A percentile compares a stretch with the other conserved stretches of the same genome.
These are phyloP conservation scores for Andrena cerasifolii DNA, from an alignment of 1,140 invertebrate genomes.

Conservation along the genomic window DNA sequence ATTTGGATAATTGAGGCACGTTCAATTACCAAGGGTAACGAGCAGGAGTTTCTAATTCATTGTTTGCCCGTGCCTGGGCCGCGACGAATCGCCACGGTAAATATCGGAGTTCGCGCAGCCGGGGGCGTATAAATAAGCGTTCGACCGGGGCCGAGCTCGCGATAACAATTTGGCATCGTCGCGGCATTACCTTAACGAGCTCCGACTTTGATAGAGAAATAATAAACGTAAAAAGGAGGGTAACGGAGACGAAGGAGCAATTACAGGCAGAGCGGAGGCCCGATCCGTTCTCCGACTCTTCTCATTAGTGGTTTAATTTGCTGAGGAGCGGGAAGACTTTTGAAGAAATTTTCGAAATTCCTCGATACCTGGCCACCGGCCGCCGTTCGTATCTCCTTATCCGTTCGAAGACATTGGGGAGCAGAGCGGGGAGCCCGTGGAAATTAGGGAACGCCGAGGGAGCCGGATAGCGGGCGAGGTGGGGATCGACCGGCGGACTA, in stretches of 20 bases:
- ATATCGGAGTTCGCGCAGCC: no score
- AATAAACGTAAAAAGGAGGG: background rate
- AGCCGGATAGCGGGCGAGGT: constrained; percentile 61
- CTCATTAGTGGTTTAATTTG: constrained; percentile 31
- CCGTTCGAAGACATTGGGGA: constrained; percentile 20
- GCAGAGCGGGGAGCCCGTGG: background rate
- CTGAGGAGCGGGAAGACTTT: background rate
- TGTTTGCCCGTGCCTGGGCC: no score
- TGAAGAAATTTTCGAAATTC: constrained; percentile 30
- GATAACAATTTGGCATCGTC: no score
- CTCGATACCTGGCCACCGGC: constrained; percentile 6
- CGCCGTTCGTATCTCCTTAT: constrained; percentile 8
- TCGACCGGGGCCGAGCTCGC: no score
- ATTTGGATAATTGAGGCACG: constrained; percentile 5
- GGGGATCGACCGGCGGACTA: constrained; percentile 63
- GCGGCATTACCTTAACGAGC: no score
- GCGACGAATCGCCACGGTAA: no score
- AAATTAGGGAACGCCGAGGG: constrained; percentile 43
- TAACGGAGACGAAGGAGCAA: background rate
- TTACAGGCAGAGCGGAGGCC: background rate
- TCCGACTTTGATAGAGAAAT: no score
- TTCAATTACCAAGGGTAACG: constrained; percentile 7
- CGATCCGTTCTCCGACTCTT: constrained; percentile 6
- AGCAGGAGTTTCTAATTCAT: background rate
- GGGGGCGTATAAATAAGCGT: no score